Evolutionary conservation across 2,888 invertebrate genomes (phyloP).

Genomic region (Rotaria magnacalcarata): DNA sequence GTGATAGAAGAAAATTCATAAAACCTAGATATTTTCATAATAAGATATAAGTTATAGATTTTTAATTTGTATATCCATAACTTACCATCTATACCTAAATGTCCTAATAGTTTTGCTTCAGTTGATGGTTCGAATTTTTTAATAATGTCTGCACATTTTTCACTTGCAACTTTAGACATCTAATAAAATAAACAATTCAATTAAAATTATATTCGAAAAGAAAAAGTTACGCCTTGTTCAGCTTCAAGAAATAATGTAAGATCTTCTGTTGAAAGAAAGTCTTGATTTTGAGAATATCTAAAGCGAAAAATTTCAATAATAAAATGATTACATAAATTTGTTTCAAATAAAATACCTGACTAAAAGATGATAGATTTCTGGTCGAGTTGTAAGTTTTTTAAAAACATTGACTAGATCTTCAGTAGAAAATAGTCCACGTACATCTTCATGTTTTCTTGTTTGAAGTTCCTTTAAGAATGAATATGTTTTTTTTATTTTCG

Average conservation of each 20-base stretch:
- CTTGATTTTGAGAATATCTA: constrained; percentile 64
- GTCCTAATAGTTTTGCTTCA: constrained; percentile 62
- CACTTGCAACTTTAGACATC: constrained; percentile 62
- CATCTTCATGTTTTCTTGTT: constrained; percentile 58
- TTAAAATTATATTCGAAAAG: neutral
- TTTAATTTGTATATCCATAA: neutral
- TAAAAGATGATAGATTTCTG: constrained; percentile 65
- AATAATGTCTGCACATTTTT: constrained; percentile 63
- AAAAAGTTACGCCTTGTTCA: constrained; percentile 64
- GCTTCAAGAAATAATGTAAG: constrained; percentile 64
- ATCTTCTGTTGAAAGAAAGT: constrained; percentile 64
- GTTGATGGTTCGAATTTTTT: constrained; percentile 63
- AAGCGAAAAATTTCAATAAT: constrained; percentile 44
- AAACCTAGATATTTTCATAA: constrained; percentile 52
- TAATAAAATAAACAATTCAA: constrained; percentile 49
- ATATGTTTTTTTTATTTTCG: no score
- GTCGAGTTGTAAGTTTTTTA: constrained; percentile 65
- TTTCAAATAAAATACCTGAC: constrained; percentile 58
- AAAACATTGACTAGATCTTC: constrained; percentile 64
- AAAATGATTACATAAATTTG: no score
- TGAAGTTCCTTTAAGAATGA: constrained; percentile 59
- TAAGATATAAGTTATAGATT: neutral
- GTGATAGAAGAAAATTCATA: constrained; percentile 56
- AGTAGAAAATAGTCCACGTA: constrained; percentile 60
- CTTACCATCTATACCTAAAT: constrained; percentile 64